Evolutionary conservation across 2,113 vertebrate genomes (phyloP), one percentile per base, ranked within the genome.

Genomic region (Ivindomyrus marchei): DNA sequence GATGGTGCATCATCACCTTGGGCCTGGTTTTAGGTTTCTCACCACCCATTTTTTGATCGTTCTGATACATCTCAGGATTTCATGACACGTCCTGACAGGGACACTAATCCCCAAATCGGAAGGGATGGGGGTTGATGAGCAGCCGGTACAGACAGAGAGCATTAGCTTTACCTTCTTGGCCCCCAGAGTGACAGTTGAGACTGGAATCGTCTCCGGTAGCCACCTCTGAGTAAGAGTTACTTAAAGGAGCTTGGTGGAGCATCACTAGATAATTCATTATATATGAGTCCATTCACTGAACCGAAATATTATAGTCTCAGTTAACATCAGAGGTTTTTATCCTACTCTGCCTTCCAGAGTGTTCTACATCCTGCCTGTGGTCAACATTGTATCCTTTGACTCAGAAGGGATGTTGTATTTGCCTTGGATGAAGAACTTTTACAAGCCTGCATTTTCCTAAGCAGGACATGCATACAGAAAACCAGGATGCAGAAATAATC

Each of bases 181-280:
- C 46, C 10, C 85, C 24, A n/a, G 83, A 17, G 31, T 66, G 19
- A 49, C 31, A 39, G 52, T 24, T 84, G 45, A 62, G 53, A 62
- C 17, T 88, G n/a, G 36, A 42, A 27, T 47, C 56, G 42, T 31
- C 58, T 77, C 49, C 24, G 83, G 86, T 46, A 91, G n/a, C 50
- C 77, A 85, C 74, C 80, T 53, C 45, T 47, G 21, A 77, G 74
- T 90, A 56, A 90, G 56, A 89, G 80, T 90, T 90, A 90, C 56
- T 89, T 85, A 90, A 90, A 89, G 84, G 83, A 90, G 56, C 84
- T 80, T n/a, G 83, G 88, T 85, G 88, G 88, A 80, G 45, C 74
- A 85, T 47, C 77, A 42, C 74, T 80, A 21, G 74, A 80, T 36
- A 42, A 89, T 85, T 90, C 80, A 53, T 47, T 89, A 89, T 88